A percentile compares a stretch with the other conserved stretches of the same genome.
Conservation (phyloP, 2,797 vertebrate genomes). For the Ctenosaura bakeri region DNA sequence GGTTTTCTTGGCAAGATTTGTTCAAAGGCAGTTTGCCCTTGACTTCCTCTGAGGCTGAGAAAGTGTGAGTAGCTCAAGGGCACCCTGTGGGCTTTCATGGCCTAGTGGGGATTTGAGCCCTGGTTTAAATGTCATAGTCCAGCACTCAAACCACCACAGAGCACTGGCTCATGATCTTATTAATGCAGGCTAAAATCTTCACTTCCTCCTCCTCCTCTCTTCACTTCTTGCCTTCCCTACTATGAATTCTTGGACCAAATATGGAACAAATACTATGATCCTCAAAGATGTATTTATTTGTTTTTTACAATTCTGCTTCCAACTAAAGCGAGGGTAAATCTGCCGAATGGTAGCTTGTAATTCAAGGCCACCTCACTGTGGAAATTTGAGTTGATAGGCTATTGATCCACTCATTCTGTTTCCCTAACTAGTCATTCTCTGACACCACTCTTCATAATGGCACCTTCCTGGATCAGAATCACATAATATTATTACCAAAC, state of each 20-base stretch:
- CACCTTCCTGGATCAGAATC: constrained; percentile 3
- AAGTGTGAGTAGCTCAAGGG: no score
- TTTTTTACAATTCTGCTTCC: background rate
- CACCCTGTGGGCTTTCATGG: no score
- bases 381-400: background rate
- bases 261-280: background rate
- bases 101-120: no score
- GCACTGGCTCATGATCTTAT: no score
- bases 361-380: background rate
- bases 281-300: background rate
- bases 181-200: background rate
- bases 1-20: no score
- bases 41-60: no score
- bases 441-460: constrained; percentile 18
- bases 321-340: constrained; percentile 18
- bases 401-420: constrained; percentile 17
- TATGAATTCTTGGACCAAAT: background rate
- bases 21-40: no score
- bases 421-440: constrained; percentile 24
- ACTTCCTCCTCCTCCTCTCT: background rate
- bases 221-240: background rate
- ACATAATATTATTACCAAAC: constrained; percentile 3
- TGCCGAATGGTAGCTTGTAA: background rate
- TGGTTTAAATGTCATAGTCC: no score
- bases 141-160: no score